Percentiles rank a stretch among this genome's conserved stretches.
phyloP scores from a whole-genome alignment of 1,140 invertebrate genomes.

The Trachymyrmex septentrionalis region DNA sequence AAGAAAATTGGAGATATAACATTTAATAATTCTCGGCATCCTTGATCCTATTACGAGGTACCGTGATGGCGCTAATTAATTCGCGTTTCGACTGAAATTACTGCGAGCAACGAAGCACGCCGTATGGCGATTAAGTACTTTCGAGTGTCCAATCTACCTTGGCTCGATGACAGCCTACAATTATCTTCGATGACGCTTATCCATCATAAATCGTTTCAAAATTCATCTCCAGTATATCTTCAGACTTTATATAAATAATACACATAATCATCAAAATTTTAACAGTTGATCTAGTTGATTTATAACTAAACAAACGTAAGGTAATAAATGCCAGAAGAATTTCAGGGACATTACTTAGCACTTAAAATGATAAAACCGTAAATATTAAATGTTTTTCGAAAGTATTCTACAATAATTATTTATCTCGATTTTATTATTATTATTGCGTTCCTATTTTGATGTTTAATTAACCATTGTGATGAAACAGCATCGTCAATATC shows the following conservation, averaged over 20 bases:
- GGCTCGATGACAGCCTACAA: conserved; percentile 38
- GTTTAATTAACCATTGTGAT: neutral
- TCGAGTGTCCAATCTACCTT: conserved; percentile 56
- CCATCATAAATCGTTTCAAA: conserved; percentile 23
- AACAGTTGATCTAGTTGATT: neutral
- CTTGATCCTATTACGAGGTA: conserved; percentile 52
- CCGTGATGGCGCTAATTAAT: conserved; percentile 55
- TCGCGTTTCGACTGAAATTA: conserved; percentile 60
- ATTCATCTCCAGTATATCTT: neutral
- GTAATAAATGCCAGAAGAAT: neutral
- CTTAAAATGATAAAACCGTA: neutral
- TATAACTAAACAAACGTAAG: neutral
- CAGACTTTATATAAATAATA: neutral
- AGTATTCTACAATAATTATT: neutral
- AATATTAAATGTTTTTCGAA: neutral
- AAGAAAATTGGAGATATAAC: neutral
- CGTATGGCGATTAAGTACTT: conserved; percentile 58
- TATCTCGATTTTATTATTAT: neutral
- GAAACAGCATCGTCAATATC: neutral
- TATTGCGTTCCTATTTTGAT: neutral
- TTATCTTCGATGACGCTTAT: conserved; percentile 43
- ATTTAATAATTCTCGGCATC: conserved; percentile 22
- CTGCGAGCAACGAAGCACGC: conserved; percentile 48
- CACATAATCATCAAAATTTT: neutral
- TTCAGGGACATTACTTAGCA: neutral